These are phyloP conservation scores for Osmoderma eremita DNA, from an alignment of 2,888 invertebrate species.

Conservation along the genomic window DNA sequence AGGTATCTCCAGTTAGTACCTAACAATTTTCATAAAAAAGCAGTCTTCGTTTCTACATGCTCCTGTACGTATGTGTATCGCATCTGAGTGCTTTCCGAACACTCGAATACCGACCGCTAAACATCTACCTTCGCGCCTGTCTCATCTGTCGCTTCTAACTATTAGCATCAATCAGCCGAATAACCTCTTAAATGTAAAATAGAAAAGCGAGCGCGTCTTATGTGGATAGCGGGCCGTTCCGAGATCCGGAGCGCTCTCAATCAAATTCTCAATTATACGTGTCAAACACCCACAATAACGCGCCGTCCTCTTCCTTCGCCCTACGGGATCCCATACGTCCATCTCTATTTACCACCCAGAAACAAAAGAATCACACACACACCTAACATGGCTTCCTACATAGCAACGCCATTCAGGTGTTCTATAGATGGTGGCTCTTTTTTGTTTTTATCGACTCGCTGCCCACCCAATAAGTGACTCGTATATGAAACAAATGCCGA, in stretches of 20 bases:
- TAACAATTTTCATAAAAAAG: too few relatives aligned
- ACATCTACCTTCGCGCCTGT: conserved; percentile 7
- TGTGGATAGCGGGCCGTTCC: conserved; percentile 36
- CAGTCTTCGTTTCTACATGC: too few relatives aligned
- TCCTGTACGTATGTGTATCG: too few relatives aligned
- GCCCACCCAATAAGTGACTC: conserved; percentile 63
- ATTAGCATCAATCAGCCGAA: conserved; percentile 27
- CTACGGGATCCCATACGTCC: conserved; percentile 30
- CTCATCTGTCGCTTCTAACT: conserved; percentile 19
- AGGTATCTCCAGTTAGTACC: too few relatives aligned
- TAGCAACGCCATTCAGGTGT: conserved; percentile 63
- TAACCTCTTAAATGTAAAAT: conserved; percentile 12
- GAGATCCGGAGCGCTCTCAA: conserved; percentile 53
- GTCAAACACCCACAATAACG: conserved; percentile 53
- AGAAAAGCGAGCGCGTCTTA: conserved; percentile 19
- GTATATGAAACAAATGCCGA: conserved; percentile 59
- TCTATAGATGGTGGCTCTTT: conserved; percentile 55
- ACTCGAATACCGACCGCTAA: conserved; percentile 14
- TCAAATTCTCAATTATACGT: conserved; percentile 59
- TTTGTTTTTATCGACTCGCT: conserved; percentile 59
- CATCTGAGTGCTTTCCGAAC: too few relatives aligned
- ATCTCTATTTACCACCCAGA: conserved; percentile 62
- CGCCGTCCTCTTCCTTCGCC: conserved; percentile 42
- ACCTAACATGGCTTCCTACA: conserved; percentile 63
- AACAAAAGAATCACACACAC: conserved; percentile 61